Conservation (phyloP, 2,888 invertebrate species). For the Chydorus sphaericus region DNA sequence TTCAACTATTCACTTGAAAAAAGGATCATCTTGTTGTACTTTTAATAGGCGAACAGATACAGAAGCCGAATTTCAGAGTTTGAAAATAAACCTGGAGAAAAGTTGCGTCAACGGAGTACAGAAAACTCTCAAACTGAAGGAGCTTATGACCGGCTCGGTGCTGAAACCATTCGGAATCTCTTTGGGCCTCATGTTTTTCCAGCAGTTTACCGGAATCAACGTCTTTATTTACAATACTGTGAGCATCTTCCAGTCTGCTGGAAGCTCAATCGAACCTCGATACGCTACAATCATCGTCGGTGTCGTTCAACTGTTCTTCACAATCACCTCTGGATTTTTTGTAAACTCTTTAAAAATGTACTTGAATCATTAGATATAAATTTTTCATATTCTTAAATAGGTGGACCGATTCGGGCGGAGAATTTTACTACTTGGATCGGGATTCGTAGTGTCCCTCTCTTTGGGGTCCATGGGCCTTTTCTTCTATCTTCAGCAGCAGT, state of each 20-base stretch:
- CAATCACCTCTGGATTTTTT: background rate
- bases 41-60: background rate
- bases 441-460: constrained; percentile 57
- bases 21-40: no score
- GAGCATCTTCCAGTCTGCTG: constrained; percentile 25
- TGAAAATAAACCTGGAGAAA: background rate
- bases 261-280: constrained; percentile 17
- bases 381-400: no score
- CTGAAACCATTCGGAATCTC: constrained; percentile 15
- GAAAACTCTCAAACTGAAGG: constrained; percentile 27
- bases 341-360: background rate
- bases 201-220: constrained; percentile 16
- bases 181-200: constrained; percentile 16
- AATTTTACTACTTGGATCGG: constrained; percentile 69
- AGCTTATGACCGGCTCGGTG: constrained; percentile 37
- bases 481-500: constrained; percentile 47
- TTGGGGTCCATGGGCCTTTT: constrained; percentile 55
- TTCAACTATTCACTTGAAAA: background rate
- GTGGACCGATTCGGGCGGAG: constrained; percentile 82
- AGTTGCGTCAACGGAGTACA: no score
- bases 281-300: constrained; percentile 37
- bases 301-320: constrained; percentile 46
- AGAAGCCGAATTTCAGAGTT: background rate
- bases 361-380: background rate
- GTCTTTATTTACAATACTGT: constrained; percentile 15